phyloP scores from a whole-genome alignment of 2,888 invertebrate species.

The Drosophila colorata region DNA sequence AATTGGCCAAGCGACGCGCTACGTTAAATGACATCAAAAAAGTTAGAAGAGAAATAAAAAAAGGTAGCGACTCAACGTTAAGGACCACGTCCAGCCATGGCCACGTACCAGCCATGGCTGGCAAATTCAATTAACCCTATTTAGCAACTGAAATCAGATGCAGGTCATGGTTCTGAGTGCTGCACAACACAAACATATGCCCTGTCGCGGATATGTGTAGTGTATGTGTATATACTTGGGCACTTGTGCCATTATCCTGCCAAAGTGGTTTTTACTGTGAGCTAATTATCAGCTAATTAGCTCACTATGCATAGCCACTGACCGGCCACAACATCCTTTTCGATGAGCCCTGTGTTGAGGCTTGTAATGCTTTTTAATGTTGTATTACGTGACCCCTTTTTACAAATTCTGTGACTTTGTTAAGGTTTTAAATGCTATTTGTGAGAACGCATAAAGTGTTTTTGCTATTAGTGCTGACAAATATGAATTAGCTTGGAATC shows the following conservation, averaged over 20 bases:
- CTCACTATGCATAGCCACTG: background rate
- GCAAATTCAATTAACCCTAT: constrained; percentile 46
- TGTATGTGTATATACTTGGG: background rate
- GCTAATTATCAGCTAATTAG: constrained; percentile 28
- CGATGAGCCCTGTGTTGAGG: too few species aligned
- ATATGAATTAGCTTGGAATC: too few species aligned
- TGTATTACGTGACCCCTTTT: background rate
- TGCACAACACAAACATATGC: constrained; percentile 20
- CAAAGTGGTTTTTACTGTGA: constrained; percentile 7
- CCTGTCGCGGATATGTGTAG: constrained; percentile 6
- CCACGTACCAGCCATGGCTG: constrained; percentile 10
- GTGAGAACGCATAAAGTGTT: too few species aligned
- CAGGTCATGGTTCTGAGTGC: constrained; percentile 20
- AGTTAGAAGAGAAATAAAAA: background rate
- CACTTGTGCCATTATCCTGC: constrained; percentile 21
- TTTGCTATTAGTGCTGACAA: too few species aligned
- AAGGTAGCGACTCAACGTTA: constrained; percentile 1
- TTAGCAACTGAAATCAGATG: constrained; percentile 27
- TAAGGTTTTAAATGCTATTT: too few species aligned
- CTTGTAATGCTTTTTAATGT: background rate
- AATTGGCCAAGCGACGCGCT: constrained; percentile 6
- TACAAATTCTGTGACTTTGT: too few species aligned
- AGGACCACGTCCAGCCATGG: constrained; percentile 7
- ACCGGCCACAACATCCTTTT: constrained; percentile 7
- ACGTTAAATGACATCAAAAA: constrained; percentile 16